Evolutionary conservation across 92 coral and sea anemone species (phyloP).

Genomic region (Epizoanthus rinbou): DNA sequence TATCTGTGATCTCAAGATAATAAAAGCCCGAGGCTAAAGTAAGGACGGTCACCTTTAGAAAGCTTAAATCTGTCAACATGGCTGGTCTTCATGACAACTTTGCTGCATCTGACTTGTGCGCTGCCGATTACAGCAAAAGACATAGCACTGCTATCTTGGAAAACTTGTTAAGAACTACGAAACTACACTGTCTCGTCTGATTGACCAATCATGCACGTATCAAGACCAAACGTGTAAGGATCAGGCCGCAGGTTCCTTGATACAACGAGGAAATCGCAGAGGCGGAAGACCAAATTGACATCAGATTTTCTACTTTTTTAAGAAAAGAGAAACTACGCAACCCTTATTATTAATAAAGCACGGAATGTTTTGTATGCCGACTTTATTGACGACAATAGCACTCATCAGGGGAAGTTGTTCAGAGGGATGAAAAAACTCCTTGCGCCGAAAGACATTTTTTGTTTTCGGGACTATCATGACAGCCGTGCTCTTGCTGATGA

Average conservation of each 20-base stretch:
- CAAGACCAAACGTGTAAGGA: no score
- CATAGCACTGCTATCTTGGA: slow-evolving; percentile 31
- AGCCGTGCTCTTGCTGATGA: background rate
- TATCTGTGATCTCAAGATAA: slow-evolving; percentile 30
- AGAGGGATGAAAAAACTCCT: slow-evolving; percentile 48
- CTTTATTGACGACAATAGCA: slow-evolving; percentile 10
- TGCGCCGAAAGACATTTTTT: no score
- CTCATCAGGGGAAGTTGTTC: slow-evolving; percentile 44
- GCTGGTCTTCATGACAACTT: slow-evolving; percentile 34
- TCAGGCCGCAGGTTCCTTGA: no score
- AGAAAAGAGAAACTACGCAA: background rate
- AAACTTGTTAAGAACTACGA: slow-evolving; percentile 42
- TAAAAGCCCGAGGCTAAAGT: no score
- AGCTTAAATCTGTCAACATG: slow-evolving; percentile 43
- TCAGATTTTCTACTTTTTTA: slow-evolving; percentile 46
- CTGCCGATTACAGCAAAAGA: slow-evolving; percentile 24
- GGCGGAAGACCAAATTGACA: background rate
- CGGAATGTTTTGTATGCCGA: background rate
- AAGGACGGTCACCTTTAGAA: slow-evolving; percentile 37
- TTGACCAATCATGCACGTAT: no score
- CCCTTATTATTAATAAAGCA: background rate
- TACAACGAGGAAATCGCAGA: no score
- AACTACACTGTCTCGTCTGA: slow-evolving; percentile 20
- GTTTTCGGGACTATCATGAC: no score
- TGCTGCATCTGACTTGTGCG: slow-evolving; percentile 47